Evolutionary conservation across 2,888 invertebrate species (phyloP), one percentile per base, ranked within the genome.

Genomic region (Pemphredon lugubris): DNA sequence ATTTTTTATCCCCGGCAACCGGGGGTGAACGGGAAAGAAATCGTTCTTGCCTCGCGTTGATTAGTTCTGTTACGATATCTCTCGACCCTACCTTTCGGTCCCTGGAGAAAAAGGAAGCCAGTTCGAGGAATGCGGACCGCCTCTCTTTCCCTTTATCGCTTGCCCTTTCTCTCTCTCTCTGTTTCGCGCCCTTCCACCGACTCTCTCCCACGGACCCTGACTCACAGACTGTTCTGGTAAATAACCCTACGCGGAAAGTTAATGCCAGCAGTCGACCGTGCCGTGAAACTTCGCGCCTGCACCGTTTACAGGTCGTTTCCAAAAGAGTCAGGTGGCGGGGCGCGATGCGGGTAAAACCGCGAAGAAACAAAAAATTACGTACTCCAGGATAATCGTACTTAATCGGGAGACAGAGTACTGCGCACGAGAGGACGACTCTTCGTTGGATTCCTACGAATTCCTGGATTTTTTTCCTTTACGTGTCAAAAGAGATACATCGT

Each of bases 31-130:
- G 69, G 72, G 73, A 77, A 73, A 80, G 72, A 82, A 79, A 84
- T 84, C 75, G 82, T 73, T 80, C 74, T 77, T 70, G 79, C 75
- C 76, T 75, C 76, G 45, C 84, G 83, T 85, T 86, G 86, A 86
- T 84, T 85, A 83, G 86, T 84, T 85, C 79, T 75, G 80, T 79
- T 82, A 74, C 83, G 82, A 83, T 83, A 79, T 85, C 81, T 79
- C 81, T 71, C 73, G 60, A 71, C 68, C 76, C 73, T 70, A 54
- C 75, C 79, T 74, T 61, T 50, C 48, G 64, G 73, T 84, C 83
- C 76, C 81, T 21, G 20, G 79, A 78, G 81, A 55, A 71, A 71
- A 74, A 57, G 58, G 65, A 71, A 73, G 47, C 68, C 65, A 66
- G 75, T 75, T 69, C 65, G 75, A 67, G 65, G 68, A 78, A 70